Evolutionary conservation across 1,140 invertebrate species (phyloP), one percentile per base, ranked within the genome.

Genomic region (Drosophila trapezifrons): DNA sequence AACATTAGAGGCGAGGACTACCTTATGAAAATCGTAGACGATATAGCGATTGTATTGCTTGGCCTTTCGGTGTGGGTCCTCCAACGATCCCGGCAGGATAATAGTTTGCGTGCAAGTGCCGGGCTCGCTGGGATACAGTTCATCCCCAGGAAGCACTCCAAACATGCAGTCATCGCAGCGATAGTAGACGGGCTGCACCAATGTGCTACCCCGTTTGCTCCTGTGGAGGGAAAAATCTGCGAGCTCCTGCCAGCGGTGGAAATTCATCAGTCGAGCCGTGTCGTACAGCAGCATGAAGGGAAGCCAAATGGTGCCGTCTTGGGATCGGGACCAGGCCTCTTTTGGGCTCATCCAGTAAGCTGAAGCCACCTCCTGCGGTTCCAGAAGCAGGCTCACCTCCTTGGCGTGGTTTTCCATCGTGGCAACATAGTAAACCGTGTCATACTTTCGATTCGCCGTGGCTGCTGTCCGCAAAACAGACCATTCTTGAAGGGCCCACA

Each of bases 401-500:
- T 37, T 49, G 1, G 62, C 42, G 12, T 17, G 9, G 77, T 54
- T 13, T 4, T 95, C 84, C n/a, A 97, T 79, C 69, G 93, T 93
- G 66, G 95, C 93, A 3, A 97, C 66, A 90, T 96, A 98, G 85
- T 98, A 98, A 25, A 95, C 94, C 7, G 96, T 96, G 85, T 97
- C 94, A 93, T 95, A 98, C 86, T 96, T 93, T 7, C 62, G 75
- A 60, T 20, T 78, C 2, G 79, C 63, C 37, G 90, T 77, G 6
- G 93, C 91, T 4, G 97, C 96, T 13, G 96, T 96, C 10, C 97
- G 90, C 97, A 97, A 98, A 90, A 96, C 95, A 51, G 94, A 96
- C 97, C 97, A 98, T 90, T 97, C 96, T 71, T 96, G 93, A 6
- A 98, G 91, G 0, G 95, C 93, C 95, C 95, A 97, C 51, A 98